A percentile compares a stretch with the other conserved stretches of the same genome.
Conservation (phyloP, 2,113 vertebrate genomes). For the Eurystomus gularis region DNA sequence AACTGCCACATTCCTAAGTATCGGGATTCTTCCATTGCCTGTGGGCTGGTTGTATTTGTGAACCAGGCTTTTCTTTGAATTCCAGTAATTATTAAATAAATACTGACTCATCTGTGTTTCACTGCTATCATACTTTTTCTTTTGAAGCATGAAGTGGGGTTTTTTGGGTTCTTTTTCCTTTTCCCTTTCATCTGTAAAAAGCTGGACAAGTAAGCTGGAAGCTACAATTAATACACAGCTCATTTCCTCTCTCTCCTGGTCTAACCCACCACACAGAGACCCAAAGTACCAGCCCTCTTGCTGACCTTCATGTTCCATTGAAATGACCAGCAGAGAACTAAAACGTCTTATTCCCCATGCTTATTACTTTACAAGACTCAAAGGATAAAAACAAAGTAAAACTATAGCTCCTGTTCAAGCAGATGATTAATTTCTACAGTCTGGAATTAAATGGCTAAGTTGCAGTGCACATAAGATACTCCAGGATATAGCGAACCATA, state of each 20-base stretch:
- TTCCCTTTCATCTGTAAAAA: neutral
- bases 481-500: neutral
- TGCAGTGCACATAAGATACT: neutral
- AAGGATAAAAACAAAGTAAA: neutral
- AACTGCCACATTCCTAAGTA: neutral
- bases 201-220: slow-evolving; percentile 48
- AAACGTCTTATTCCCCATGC: neutral
- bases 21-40: neutral
- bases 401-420: neutral
- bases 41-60: slow-evolving; percentile 2
- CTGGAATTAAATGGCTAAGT: neutral
- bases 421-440: neutral
- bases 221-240: neutral
- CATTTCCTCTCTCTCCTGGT: neutral
- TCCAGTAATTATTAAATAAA: slow-evolving; percentile 60
- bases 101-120: slow-evolving; percentile 51
- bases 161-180: neutral
- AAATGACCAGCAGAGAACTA: slow-evolving; percentile 5
- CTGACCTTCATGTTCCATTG: neutral
- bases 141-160: neutral
- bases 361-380: neutral
- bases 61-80: slow-evolving; percentile 50
- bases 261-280: neutral
- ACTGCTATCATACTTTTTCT: slow-evolving; percentile 23
- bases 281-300: neutral